Base-by-base conservation (phyloP, 2,888 invertebrate species). In the Cerceris ruficornis region DNA sequence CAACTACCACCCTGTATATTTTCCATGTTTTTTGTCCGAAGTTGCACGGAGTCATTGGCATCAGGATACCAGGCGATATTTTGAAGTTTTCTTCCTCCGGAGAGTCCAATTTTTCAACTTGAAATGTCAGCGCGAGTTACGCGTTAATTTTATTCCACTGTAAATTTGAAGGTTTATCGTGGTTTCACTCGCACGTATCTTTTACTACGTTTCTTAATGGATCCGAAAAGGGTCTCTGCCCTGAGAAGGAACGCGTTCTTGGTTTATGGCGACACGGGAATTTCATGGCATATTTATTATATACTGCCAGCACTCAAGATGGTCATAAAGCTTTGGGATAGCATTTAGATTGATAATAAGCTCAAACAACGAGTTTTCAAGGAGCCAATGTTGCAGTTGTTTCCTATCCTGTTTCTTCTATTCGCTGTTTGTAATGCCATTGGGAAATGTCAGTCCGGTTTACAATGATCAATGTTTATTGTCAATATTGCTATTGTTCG, bases 241-340 rank as follows among this genome's bases (percentile, higher is more conserved):
- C 69, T 43, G 46, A 55, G 54, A 78, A 57, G 43, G 55, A 61
- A 69, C 57, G 46, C 54, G 50, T 58, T 69, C 62, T 59, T 73
- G 62, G 59, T 80, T 80, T 80, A 77, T 64, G 75, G 41, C 65
- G 76, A 64, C 75, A 59, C 58, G 68, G 59, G 76, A 61, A 74
- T 83, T 80, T 77, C 75, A 75, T 11, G 69, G 71, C 68, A 72
- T 74, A 59, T 83, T 84, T 81, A 81, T 76, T 59, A 52, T 50
- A 61, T 46, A 72, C 50, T 58, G 52, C 49, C 43, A 17, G 46
- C 11, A 55, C 75, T 42, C 57, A 39, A 59, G 54, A 41, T 58
- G 68, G 65, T 66, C 75, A 50, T 73, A 77, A 69, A 71, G 14
- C 52, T 75, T 64, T n/a, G 52, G 43, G 68, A 41, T 59, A 69